These are phyloP conservation scores for Subanguina moxae DNA, from an alignment of 1,140 invertebrate species.

Conservation along the genomic window DNA sequence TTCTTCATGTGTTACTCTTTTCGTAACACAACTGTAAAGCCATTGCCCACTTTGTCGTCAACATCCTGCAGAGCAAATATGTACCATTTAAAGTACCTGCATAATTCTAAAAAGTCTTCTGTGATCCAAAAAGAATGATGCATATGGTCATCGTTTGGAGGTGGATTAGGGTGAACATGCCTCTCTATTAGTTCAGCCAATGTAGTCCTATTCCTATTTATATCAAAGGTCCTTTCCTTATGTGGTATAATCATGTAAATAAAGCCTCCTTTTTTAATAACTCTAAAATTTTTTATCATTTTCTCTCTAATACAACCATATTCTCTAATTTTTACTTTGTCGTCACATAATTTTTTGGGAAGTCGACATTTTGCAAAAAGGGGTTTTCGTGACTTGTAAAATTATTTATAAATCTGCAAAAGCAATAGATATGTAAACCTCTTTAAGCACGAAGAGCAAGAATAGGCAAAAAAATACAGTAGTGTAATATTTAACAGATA, in stretches of 20 bases:
- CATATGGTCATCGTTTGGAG: background rate
- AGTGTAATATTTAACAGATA: no score
- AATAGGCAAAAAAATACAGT: no score
- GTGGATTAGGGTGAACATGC: conserved; percentile 1
- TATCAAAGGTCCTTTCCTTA: conserved; percentile 15
- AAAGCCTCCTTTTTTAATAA: conserved; percentile 14
- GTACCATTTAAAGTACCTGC: background rate
- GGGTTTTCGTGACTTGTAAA: no score
- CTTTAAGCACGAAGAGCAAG: no score
- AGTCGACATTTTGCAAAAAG: no score
- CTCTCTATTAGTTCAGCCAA: conserved; percentile 10
- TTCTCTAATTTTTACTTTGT: no score
- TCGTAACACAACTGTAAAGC: background rate
- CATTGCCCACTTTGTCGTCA: conserved; percentile 6
- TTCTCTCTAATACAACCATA: no score
- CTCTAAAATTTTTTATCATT: background rate
- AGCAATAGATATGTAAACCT: no score
- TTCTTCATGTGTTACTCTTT: background rate
- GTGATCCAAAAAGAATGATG: background rate
- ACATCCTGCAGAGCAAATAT: background rate
- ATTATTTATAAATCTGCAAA: no score
- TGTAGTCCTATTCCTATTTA: background rate
- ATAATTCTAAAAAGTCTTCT: background rate
- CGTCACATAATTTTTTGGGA: no score
- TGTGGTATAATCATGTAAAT: conserved; percentile 18